Evolutionary conservation across 2,888 invertebrate genomes (phyloP).

Genomic region (Tribolium freemani): DNA sequence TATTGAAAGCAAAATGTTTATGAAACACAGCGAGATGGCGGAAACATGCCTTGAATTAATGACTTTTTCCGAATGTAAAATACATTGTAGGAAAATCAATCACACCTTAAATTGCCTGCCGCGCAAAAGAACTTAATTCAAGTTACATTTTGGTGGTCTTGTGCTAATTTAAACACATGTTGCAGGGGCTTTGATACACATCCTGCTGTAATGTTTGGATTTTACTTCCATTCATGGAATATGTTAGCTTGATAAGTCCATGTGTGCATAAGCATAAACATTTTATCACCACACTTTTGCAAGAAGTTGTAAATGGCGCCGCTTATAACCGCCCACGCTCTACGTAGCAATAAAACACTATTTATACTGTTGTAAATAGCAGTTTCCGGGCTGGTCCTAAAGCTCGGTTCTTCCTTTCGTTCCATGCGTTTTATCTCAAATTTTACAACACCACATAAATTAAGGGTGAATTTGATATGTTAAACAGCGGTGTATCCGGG

Average conservation of each 20-base stretch:
- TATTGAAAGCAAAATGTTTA: constrained; percentile 24
- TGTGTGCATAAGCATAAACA: constrained; percentile 15
- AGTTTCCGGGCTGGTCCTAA: constrained; percentile 18
- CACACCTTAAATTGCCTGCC: constrained; percentile 12
- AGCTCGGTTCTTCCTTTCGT: constrained; percentile 15
- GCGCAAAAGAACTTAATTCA: not conserved
- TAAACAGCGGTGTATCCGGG: constrained; percentile 16
- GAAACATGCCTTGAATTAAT: constrained; percentile 22
- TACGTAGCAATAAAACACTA: constrained; percentile 18
- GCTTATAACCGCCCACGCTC: constrained; percentile 6
- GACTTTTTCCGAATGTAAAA: constrained; percentile 14
- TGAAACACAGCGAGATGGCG: constrained; percentile 16
- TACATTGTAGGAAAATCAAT: constrained; percentile 17
- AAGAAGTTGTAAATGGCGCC: constrained; percentile 20
- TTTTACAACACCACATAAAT: constrained; percentile 25
- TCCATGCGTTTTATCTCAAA: constrained; percentile 2
- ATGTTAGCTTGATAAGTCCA: constrained; percentile 1
- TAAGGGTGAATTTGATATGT: constrained; percentile 17
- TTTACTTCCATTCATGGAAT: not conserved
- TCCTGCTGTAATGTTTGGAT: not conserved
- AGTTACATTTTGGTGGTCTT: not conserved
- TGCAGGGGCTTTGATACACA: not conserved
- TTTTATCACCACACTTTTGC: constrained; percentile 24
- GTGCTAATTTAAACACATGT: not conserved
- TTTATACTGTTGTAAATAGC: constrained; percentile 26